phyloP scores from a whole-genome alignment of 2,797 vertebrate genomes.

The Harpagifer antarcticus region DNA sequence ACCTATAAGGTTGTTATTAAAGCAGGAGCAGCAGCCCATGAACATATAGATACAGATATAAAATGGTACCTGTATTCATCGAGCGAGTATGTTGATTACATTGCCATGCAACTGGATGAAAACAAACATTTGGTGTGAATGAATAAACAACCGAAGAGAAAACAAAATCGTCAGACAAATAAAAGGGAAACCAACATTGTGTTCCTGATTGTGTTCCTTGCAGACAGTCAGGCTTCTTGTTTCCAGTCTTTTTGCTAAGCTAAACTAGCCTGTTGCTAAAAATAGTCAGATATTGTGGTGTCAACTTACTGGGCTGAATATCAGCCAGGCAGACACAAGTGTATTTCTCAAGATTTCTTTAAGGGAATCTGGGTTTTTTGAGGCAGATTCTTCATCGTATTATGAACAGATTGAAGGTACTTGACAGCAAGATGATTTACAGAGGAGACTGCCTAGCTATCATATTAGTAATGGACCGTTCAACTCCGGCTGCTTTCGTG shows the following conservation, averaged over 20 bases:
- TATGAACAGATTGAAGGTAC: background rate
- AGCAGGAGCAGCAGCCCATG: background rate
- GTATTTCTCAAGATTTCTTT: background rate
- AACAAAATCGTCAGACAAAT: too few relatives aligned
- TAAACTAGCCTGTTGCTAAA: constrained; percentile 1
- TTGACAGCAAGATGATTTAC: constrained; percentile 1
- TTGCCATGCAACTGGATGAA: too few relatives aligned
- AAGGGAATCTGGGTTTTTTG: background rate
- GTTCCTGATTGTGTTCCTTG: background rate
- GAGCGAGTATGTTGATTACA: too few relatives aligned
- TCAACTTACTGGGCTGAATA: background rate
- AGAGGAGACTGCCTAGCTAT: constrained; percentile 5
- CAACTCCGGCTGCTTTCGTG: constrained; percentile 19
- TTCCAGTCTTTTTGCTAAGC: background rate
- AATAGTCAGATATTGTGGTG: background rate
- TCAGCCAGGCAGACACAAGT: background rate
- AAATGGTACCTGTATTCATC: too few relatives aligned
- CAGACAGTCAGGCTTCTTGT: background rate
- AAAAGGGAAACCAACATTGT: background rate
- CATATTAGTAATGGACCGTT: constrained; percentile 16
- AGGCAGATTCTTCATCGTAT: constrained; percentile 3
- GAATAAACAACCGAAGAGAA: too few relatives aligned
- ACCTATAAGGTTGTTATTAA: constrained; percentile 2
- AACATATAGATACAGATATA: background rate
- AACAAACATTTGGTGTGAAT: too few relatives aligned